These are phyloP conservation scores for Chelmon rostratus DNA, from an alignment of 2,797 vertebrate species.

Conservation along the genomic window DNA sequence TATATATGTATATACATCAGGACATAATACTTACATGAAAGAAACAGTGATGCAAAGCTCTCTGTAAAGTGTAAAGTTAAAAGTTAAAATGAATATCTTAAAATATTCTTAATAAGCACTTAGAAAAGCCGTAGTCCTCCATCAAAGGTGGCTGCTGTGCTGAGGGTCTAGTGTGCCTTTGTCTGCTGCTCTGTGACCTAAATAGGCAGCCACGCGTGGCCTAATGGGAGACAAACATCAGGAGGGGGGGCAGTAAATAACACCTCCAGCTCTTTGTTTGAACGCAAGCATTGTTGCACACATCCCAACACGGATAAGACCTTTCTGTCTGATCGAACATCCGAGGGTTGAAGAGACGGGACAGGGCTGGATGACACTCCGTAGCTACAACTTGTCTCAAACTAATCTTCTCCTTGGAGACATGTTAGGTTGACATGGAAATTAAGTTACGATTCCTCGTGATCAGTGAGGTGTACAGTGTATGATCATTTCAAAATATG, in stretches of 20 bases:
- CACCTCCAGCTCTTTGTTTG: conserved; percentile 73
- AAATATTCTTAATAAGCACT: background rate
- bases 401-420: background rate
- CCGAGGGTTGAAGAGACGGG: background rate
- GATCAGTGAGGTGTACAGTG: background rate
- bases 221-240: conserved; percentile 77
- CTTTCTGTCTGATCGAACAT: conserved; percentile 12
- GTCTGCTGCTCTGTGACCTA: conserved; percentile 83
- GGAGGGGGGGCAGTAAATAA: conserved; percentile 71
- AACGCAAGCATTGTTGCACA: conserved; percentile 28
- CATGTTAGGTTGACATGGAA: background rate
- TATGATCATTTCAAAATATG: background rate
- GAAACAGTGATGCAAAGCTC: background rate
- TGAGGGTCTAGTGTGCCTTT: conserved; percentile 65
- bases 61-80: background rate
- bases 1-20: no score
- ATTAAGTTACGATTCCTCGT: background rate
- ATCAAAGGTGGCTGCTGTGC: conserved; percentile 44
- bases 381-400: conserved; percentile 4
- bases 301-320: conserved; percentile 18
- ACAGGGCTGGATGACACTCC: background rate
- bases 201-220: conserved; percentile 78
- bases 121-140: background rate
- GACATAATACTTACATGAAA: background rate
- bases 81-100: background rate